Base-by-base conservation (phyloP, 2,113 vertebrate species). In the Litocranius walleri region DNA sequence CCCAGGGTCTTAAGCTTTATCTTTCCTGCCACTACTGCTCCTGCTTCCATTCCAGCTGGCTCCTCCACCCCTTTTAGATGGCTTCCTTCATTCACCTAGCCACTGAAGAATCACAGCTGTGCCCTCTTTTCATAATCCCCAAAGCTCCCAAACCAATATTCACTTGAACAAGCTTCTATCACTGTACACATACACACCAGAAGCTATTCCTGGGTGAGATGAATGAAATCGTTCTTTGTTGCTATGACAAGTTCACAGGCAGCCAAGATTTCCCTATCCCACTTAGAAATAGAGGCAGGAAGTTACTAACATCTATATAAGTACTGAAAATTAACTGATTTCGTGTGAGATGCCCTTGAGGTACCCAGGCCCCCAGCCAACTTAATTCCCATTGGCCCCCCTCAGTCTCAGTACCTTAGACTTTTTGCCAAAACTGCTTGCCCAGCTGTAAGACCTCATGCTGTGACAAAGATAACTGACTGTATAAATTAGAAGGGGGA, bases 161-260 rank as follows among this genome's bases (percentile, higher is more conserved):
- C 96, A 95, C 48, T 94, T 93, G 77, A 96, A 95, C 23, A 45
- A 94, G 78, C 43, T 96, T 97, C 95, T 97, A 86, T 96, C 85
- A 85, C 48, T 78, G 93, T 85, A 96, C 27, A 54, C 85, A 94
- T 77, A 94, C 56, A 97, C 74, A 94, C 61, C 89, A 97, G 86
- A 94, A 98, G 61, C 96, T 97, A 91, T 96, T 98, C 78, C 97
- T 93, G 67, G 59, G 91, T 33, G 82, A 96, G 77, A 96, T 96
- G 96, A 97, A 97, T 97, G 91, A 97, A 98, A 96, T 97, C 57
- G 77, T 97, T 94, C 88, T 97, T 98, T 94, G 94, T 97, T 97
- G 95, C 97, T 91, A 91, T 94, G 97, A 97, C 94, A 97, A 97
- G 96, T 97, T 97, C 84, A 95, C 81, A 94, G 94, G 94, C 94